phyloP scores from a whole-genome alignment of 2,113 vertebrate genomes.

The Oreotragus oreotragus region DNA sequence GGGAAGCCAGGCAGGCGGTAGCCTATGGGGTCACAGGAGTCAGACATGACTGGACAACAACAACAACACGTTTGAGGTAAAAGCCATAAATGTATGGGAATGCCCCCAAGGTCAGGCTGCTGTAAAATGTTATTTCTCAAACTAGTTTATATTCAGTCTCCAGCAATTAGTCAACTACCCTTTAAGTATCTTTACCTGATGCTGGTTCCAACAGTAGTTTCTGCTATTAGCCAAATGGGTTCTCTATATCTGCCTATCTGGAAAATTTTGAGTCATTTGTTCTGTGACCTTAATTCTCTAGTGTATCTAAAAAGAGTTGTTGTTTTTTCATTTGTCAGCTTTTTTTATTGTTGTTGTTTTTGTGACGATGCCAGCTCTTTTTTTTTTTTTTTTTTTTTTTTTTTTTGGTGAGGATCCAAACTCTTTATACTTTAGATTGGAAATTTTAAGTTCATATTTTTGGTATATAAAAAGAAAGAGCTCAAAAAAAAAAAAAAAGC shows the following conservation, averaged over 20 bases:
- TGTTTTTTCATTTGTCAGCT: neutral
- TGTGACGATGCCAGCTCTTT: neutral
- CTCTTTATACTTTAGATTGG: neutral
- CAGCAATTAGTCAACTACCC: neutral
- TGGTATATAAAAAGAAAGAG: neutral
- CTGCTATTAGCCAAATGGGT: neutral
- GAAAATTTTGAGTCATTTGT: neutral
- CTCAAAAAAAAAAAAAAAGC: neutral
- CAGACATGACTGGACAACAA: neutral
- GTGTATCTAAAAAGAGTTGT: neutral
- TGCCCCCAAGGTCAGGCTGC: rapidly evolving
- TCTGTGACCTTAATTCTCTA: neutral
- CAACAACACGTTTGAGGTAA: neutral
- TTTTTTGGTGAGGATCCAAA: neutral
- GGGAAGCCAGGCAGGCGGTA: neutral
- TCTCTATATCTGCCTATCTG: neutral
- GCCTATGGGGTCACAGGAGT: neutral
- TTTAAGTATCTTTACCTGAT: neutral
- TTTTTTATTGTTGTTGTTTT: neutral
- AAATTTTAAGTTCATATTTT: neutral
- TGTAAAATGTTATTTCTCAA: neutral
- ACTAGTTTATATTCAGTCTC: neutral
- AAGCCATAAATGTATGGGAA: neutral
- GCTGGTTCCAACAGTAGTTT: neutral
- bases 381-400: too few relatives aligned